A percentile compares a stretch with the other conserved stretches of the same genome.
phyloP scores from a whole-genome alignment of 1,140 invertebrate genomes.

The Mizuhopecten yessoensis region DNA sequence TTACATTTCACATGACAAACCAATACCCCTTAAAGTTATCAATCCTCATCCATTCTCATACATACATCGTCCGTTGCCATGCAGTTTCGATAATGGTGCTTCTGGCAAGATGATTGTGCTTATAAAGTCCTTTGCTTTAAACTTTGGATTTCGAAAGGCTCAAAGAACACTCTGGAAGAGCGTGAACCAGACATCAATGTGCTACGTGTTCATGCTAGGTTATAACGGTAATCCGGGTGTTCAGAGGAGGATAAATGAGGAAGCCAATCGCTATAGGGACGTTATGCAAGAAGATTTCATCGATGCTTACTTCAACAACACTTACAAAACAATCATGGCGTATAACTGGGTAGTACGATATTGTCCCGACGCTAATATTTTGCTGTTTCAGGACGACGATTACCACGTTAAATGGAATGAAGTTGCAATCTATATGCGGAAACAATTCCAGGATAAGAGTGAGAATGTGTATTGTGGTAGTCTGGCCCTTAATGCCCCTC shows the following conservation, averaged over 20 bases:
- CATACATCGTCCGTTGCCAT: background rate
- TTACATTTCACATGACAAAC: background rate
- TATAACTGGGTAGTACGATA: conserved; percentile 49
- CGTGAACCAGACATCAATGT: background rate
- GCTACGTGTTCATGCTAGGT: conserved; percentile 48
- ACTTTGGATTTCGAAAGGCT: conserved; percentile 51
- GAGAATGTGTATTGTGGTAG: conserved; percentile 13
- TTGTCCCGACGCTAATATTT: conserved; percentile 35
- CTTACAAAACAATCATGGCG: conserved; percentile 56
- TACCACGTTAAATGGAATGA: conserved; percentile 65
- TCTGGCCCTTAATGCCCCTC: background rate
- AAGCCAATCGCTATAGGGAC: conserved; percentile 40
- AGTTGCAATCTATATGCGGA: conserved; percentile 43
- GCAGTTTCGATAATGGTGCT: background rate
- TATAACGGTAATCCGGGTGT: background rate
- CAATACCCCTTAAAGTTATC: background rate
- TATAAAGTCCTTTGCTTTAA: conserved; percentile 56
- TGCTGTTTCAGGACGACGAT: conserved; percentile 56
- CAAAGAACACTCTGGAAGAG: conserved; percentile 54
- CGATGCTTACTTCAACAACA: conserved; percentile 52
- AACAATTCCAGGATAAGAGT: background rate
- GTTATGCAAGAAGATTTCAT: conserved; percentile 53
- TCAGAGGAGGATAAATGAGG: conserved; percentile 20
- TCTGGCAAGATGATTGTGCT: conserved; percentile 36
- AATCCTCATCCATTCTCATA: background rate